phyloP scores from a whole-genome alignment of 2,113 vertebrate genomes.

The Ciconia stormi region DNA sequence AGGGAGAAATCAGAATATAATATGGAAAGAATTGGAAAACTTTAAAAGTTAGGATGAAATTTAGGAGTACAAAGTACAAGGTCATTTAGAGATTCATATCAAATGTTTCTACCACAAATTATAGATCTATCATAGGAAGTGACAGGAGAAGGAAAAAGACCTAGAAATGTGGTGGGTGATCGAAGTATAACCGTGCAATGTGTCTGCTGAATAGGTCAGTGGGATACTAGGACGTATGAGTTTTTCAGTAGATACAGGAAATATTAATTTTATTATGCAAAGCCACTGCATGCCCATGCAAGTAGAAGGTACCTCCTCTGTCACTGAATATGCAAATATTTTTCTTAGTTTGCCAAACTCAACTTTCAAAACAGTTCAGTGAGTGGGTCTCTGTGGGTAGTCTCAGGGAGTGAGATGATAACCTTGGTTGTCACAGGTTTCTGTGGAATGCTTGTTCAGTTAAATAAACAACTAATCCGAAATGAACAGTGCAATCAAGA shows the following conservation, averaged over 20 bases:
- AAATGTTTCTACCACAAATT: background rate
- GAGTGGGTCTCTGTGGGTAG: background rate
- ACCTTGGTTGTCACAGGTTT: background rate
- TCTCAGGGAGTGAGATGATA: background rate
- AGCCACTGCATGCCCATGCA: background rate
- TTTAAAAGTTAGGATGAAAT: background rate
- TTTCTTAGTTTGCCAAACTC: background rate
- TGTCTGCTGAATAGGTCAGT: background rate
- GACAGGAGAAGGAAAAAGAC: background rate
- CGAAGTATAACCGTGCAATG: background rate
- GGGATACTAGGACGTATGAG: fast-evolving
- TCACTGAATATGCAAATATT: background rate
- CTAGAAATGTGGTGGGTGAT: background rate
- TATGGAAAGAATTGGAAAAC: background rate
- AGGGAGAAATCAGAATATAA: background rate
- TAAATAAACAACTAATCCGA: background rate
- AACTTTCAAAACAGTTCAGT: background rate
- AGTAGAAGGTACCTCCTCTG: background rate
- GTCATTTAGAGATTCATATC: background rate
- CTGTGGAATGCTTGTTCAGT: background rate
- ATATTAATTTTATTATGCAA: background rate
- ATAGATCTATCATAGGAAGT: background rate
- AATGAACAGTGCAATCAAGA: background rate
- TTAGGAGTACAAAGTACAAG: background rate
- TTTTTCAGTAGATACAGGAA: background rate